A percentile compares a stretch with the other conserved stretches of the same genome.
Conservation (phyloP, 1,140 invertebrate genomes). For the Drosophila mauritiana region DNA sequence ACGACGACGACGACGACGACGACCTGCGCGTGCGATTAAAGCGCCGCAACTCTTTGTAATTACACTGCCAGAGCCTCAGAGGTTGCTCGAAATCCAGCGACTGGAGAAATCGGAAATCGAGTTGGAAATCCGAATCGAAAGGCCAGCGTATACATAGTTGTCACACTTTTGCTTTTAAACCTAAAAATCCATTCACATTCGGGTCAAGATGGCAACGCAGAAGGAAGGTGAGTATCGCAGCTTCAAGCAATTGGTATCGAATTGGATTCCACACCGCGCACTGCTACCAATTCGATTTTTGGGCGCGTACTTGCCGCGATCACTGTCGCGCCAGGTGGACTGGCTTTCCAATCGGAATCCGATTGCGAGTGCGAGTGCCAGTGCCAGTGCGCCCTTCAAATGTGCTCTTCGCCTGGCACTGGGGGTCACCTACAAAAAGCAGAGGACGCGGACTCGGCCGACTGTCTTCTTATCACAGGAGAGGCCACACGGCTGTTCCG, state of each 20-base stretch:
- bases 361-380: background rate
- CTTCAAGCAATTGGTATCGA: background rate
- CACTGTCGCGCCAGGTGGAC: constrained; percentile 31
- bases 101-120: constrained; percentile 15
- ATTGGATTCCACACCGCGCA: background rate
- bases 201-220: constrained; percentile 29
- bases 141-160: too few relatives aligned
- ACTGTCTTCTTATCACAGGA: constrained; percentile 64
- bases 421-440: constrained; percentile 70
- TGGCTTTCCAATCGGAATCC: too few relatives aligned
- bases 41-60: constrained; percentile 10
- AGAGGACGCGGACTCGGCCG: constrained; percentile 19
- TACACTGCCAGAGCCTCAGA: constrained; percentile 2
- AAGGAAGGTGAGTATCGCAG: constrained; percentile 37
- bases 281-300: background rate
- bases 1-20: too few relatives aligned
- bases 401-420: constrained; percentile 45
- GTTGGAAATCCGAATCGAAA: background rate
- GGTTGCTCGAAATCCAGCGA: background rate
- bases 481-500: too few relatives aligned
- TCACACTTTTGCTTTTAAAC: constrained; percentile 1
- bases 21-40: background rate
- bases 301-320: constrained; percentile 15
- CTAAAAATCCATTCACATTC: background rate
- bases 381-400: constrained; percentile 62